Conservation (phyloP, 2,113 vertebrate species). For the Nestor notabilis region DNA sequence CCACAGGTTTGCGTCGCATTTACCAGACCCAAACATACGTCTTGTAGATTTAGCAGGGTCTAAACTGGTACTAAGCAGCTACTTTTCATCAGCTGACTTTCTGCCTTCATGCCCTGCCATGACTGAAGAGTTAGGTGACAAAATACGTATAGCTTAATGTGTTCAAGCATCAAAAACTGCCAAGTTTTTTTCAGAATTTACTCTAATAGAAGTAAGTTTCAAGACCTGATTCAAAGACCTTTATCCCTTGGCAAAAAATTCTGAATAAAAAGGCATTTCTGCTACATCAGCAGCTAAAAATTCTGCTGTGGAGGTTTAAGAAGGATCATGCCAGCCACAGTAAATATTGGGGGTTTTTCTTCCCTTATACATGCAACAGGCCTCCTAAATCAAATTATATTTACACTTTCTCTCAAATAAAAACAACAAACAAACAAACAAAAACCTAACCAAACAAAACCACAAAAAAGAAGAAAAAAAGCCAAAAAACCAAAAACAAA, state of each 20-base stretch:
- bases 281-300: conserved; percentile 44
- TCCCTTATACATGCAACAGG: background rate
- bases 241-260: conserved; percentile 10
- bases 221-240: background rate
- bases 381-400: background rate
- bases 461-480: background rate
- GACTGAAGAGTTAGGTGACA: background rate
- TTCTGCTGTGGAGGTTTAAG: background rate
- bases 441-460: background rate
- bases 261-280: background rate
- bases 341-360: background rate
- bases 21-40: background rate
- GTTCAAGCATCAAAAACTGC: background rate
- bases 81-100: background rate
- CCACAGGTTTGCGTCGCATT: background rate
- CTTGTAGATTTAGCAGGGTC: background rate
- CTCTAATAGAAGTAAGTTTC: background rate
- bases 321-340: background rate
- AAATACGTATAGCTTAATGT: background rate
- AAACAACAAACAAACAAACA: background rate
- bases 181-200: background rate
- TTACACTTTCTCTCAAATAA: background rate
- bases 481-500: background rate
- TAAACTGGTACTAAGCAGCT: background rate
- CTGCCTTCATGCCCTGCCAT: background rate